Percentiles rank a stretch among this genome's conserved stretches.
Evolutionary conservation across 2,113 vertebrate genomes (phyloP).

Genomic region (Gasterosteus aculeatus): DNA sequence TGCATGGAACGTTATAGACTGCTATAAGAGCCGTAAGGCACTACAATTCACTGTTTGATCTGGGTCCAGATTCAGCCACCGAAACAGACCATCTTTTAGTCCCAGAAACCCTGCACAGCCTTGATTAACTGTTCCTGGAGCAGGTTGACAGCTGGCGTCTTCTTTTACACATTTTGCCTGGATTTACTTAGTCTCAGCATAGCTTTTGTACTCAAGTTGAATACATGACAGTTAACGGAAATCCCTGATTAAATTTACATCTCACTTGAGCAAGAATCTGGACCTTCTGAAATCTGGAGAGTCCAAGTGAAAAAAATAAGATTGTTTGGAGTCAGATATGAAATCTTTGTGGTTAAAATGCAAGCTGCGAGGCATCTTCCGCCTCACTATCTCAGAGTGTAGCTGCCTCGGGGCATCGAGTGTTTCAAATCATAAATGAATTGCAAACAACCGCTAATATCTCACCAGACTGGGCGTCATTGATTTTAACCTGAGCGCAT

Average conservation of each 20-base stretch:
- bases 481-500: conserved; percentile 69
- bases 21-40: neutral
- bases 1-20: neutral
- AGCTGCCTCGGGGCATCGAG: conserved; percentile 53
- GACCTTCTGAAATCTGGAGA: conserved; percentile 11
- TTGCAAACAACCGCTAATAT: conserved; percentile 74
- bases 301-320: neutral
- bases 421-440: conserved; percentile 75
- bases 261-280: conserved; percentile 15
- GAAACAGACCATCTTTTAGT: neutral
- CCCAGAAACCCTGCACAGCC: neutral
- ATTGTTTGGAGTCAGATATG: conserved; percentile 28
- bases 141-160: conserved; percentile 20
- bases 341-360: conserved; percentile 47
- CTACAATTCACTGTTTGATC: neutral
- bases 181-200: conserved; percentile 27
- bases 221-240: conserved; percentile 6
- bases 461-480: conserved; percentile 65
- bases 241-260: conserved; percentile 23
- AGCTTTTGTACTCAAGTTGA: conserved; percentile 19
- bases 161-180: conserved; percentile 14
- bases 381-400: conserved; percentile 44
- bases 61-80: neutral
- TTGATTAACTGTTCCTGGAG: conserved; percentile 24
- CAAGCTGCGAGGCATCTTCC: conserved; percentile 39